These are phyloP conservation scores for Luehdorfia chinensis DNA, from an alignment of 1,140 invertebrate genomes.

Conservation along the genomic window DNA sequence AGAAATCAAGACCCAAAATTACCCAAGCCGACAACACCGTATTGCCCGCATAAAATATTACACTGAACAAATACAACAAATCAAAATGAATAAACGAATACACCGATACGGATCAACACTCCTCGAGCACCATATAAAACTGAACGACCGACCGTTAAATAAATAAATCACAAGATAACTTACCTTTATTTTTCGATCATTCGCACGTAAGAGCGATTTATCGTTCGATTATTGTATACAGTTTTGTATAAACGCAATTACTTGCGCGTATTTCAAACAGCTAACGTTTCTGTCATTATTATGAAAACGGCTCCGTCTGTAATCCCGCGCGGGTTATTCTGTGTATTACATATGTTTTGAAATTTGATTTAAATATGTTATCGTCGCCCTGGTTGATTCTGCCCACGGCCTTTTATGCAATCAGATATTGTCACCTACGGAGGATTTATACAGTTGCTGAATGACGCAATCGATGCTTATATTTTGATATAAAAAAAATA, in stretches of 20 bases:
- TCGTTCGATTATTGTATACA: conserved; percentile 26
- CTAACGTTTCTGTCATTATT: neutral
- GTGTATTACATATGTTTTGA: neutral
- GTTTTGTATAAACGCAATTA: conserved; percentile 8
- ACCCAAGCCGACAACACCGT: neutral
- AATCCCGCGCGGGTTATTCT: neutral
- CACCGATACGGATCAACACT: conserved; percentile 8
- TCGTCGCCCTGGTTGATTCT: too few relatives aligned
- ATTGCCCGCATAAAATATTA: conserved; percentile 10
- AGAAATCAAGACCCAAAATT: conserved; percentile 7
- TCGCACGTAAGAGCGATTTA: conserved; percentile 32
- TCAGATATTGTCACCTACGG: too few relatives aligned
- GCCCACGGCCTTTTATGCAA: too few relatives aligned
- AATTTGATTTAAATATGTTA: neutral
- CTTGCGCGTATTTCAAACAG: conserved; percentile 8
- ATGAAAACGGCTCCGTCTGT: neutral
- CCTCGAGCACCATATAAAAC: conserved; percentile 10
- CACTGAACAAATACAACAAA: conserved; percentile 16
- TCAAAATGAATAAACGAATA: conserved; percentile 15
- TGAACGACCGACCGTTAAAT: conserved; percentile 7
- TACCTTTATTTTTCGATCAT: conserved; percentile 18
- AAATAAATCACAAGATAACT: conserved; percentile 23
- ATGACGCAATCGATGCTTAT: too few relatives aligned
- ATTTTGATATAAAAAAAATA: too few relatives aligned
- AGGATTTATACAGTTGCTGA: too few relatives aligned